Evolutionary conservation across 2,797 vertebrate genomes (phyloP).

Genomic region (Agapornis canus): DNA sequence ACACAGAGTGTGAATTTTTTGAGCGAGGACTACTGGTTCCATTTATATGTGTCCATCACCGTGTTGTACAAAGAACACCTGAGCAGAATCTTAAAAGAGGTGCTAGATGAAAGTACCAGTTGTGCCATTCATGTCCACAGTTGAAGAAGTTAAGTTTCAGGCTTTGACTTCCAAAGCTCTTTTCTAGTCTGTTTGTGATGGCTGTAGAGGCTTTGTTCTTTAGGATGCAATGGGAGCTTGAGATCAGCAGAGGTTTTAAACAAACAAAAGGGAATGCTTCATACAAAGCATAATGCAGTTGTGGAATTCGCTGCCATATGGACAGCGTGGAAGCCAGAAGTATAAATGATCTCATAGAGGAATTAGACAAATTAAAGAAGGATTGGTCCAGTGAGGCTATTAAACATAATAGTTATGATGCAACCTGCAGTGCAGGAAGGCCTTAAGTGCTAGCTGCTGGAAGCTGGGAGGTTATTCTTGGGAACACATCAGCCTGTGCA

Average conservation of each 20-base stretch:
- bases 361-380: conserved; percentile 56
- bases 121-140: neutral
- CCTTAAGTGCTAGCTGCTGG: conserved; percentile 17
- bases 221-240: neutral
- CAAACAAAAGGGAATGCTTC: neutral
- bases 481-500: neutral
- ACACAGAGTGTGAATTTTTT: neutral
- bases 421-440: conserved; percentile 31
- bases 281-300: neutral
- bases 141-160: neutral
- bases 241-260: neutral
- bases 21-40: neutral
- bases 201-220: neutral
- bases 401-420: conserved; percentile 57
- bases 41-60: fast-evolving
- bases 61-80: neutral
- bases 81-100: neutral
- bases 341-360: conserved; percentile 31
- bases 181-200: neutral
- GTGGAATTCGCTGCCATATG: neutral
- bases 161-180: neutral
- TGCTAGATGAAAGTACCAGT: neutral
- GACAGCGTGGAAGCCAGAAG: neutral
- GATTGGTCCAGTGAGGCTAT: conserved; percentile 31
- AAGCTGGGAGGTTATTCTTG: conserved; percentile 24